Base-by-base conservation (phyloP, 2,797 vertebrate species). In the Graptemys geographica region DNA sequence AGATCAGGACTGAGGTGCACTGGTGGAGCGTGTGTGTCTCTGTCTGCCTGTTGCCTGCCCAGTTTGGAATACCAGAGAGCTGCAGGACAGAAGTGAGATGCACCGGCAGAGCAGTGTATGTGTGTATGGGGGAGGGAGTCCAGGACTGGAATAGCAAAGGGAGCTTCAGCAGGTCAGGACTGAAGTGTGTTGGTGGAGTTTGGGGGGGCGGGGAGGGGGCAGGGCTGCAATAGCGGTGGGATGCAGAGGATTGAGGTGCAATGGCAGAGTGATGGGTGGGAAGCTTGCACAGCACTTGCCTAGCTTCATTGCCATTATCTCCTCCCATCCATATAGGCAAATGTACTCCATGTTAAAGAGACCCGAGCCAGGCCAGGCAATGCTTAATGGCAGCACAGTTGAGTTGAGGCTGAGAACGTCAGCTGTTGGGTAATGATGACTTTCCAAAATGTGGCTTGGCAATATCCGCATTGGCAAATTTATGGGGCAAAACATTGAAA, bases 1-100 rank as follows among this genome's bases (percentile, higher is more conserved):
- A 3, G 10, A 33, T 21, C 12, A 53, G 65, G 37, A 2, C 33
- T 8, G 57, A 65, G 47, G 47, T 44, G 78, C 57, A 3, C 10
- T 0, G 0, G 37, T n/a, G 56, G 12, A 76, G 53, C 2, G 2
- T 3, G 19, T 0, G 9, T 72, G 69, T 41, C 5, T 72, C 21
- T 41, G 10, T 41, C 33, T 69, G 18, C 65, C 18, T 10, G 65
- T n/a, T 4, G 7, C 33, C 15, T 3, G 8, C n/a, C n/a, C 18
- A 37, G 41, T 19, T 5, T 23, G 65, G 65, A 72, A 72, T 41
- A 19, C 65, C 21, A n/a, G 62, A 19, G 41, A 41, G 41, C 62
- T n/a, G 33, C 31, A 65, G 65, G 65, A 41, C n/a, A 72, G 65
- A 37, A 72, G 19, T 41, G 65, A 72, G 65, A 72, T 72, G 65